A percentile compares a stretch with the other conserved stretches of the same genome.
Conservation (phyloP, 2,797 vertebrate genomes). For the Leptoclinus maculatus region DNA sequence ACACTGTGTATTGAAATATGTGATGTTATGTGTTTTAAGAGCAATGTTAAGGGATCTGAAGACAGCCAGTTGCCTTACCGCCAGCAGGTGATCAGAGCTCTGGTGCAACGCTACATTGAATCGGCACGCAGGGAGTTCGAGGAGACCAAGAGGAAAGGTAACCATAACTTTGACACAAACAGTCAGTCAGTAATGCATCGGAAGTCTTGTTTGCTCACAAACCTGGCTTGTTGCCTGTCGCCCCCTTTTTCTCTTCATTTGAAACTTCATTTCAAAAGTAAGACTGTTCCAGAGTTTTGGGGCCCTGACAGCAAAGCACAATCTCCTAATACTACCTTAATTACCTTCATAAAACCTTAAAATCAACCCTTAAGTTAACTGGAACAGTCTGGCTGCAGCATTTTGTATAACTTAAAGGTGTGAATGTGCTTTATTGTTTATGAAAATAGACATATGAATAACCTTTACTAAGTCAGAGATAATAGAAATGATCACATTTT, state of each 20-base stretch:
- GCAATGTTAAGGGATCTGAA: constrained; percentile 40
- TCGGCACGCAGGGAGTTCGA: constrained; percentile 90
- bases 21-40: constrained; percentile 47
- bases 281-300: too few species aligned
- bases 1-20: background rate
- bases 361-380: too few species aligned
- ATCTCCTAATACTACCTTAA: too few species aligned
- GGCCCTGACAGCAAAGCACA: too few species aligned
- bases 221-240: background rate
- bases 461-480: too few species aligned
- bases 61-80: constrained; percentile 81
- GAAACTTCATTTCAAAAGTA: too few species aligned
- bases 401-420: too few species aligned
- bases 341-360: too few species aligned
- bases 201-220: background rate
- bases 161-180: background rate
- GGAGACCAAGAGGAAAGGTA: constrained; percentile 91
- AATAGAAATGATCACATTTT: too few species aligned
- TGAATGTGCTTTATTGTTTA: too few species aligned
- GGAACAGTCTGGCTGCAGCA: too few species aligned
- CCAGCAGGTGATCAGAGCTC: constrained; percentile 87
- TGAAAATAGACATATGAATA: too few species aligned
- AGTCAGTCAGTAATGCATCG: background rate
- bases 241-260: background rate
- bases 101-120: constrained; percentile 92